Percentiles rank a stretch among this genome's conserved stretches.
Evolutionary conservation across 1,140 invertebrate species (phyloP).

Genomic region (Meloidogyne hapla): DNA sequence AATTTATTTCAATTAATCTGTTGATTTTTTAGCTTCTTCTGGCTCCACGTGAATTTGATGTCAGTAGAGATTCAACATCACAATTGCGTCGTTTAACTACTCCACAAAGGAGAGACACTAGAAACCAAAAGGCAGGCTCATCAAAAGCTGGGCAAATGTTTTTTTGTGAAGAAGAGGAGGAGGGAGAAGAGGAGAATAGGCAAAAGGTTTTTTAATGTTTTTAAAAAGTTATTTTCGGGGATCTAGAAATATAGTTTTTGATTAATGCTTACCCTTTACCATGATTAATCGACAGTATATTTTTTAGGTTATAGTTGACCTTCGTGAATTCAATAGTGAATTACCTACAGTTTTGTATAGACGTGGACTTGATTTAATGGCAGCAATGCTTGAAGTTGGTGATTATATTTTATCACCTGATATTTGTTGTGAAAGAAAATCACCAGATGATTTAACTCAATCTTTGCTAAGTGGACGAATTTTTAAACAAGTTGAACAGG

Average conservation of each 20-base stretch:
- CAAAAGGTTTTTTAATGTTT: not conserved
- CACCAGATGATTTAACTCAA: constrained; percentile 91
- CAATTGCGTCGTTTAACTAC: constrained; percentile 32
- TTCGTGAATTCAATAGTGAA: constrained; percentile 95
- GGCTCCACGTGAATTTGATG: constrained; percentile 57
- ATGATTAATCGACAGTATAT: not conserved
- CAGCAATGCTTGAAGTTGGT: constrained; percentile 85
- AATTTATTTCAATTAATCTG: too few relatives aligned
- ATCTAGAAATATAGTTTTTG: too few relatives aligned
- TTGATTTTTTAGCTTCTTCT: constrained; percentile 59
- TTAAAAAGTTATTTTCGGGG: too few relatives aligned
- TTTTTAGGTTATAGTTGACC: constrained; percentile 73
- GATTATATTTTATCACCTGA: constrained; percentile 96
- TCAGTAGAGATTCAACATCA: constrained; percentile 47
- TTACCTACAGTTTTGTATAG: constrained; percentile 88
- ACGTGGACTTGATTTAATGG: constrained; percentile 86
- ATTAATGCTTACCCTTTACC: not conserved
- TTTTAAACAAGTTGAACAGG: constrained; percentile 82
- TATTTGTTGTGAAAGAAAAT: constrained; percentile 93
- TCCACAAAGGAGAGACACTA: not conserved
- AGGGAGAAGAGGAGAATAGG: not conserved
- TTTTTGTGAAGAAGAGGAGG: constrained; percentile 22
- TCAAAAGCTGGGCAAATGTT: not conserved
- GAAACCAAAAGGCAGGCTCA: not conserved
- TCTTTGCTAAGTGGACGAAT: constrained; percentile 89